These are phyloP conservation scores for Philopedon plagiatum DNA, from an alignment of 2,888 invertebrate species.

Conservation along the genomic window DNA sequence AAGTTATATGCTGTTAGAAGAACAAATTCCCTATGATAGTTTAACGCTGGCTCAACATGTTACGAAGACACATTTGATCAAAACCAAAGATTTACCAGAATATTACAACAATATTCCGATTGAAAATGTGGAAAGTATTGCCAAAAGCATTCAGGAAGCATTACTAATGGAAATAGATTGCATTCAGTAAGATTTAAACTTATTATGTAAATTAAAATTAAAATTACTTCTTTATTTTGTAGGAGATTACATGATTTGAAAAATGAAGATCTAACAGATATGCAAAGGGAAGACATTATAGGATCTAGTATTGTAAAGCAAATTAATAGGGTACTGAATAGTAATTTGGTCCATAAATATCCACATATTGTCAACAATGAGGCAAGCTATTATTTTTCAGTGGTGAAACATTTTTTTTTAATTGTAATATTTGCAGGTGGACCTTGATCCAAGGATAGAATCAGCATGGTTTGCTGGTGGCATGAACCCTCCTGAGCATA, in stretches of 20 bases:
- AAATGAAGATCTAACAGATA: constrained; percentile 58
- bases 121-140: constrained; percentile 68
- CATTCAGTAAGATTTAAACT: constrained; percentile 69
- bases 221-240: constrained; percentile 53
- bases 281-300: constrained; percentile 68
- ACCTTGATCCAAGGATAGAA: constrained; percentile 84
- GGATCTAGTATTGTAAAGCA: constrained; percentile 75
- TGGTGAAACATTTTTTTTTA: not conserved
- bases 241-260: constrained; percentile 62
- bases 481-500: constrained; percentile 72
- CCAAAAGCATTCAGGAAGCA: constrained; percentile 77
- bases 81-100: constrained; percentile 74
- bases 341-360: constrained; percentile 73
- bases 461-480: constrained; percentile 91
- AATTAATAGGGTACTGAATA: constrained; percentile 79
- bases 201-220: not conserved
- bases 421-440: constrained; percentile 71
- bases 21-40: constrained; percentile 77
- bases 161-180: constrained; percentile 75
- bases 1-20: constrained; percentile 75
- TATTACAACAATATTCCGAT: constrained; percentile 69
- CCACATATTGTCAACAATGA: constrained; percentile 76
- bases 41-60: constrained; percentile 80
- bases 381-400: constrained; percentile 64
- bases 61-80: constrained; percentile 83